Evolutionary conservation across 2,113 vertebrate species (phyloP), one percentile per base, ranked within the genome.

Genomic region (Otocyon megalotis): DNA sequence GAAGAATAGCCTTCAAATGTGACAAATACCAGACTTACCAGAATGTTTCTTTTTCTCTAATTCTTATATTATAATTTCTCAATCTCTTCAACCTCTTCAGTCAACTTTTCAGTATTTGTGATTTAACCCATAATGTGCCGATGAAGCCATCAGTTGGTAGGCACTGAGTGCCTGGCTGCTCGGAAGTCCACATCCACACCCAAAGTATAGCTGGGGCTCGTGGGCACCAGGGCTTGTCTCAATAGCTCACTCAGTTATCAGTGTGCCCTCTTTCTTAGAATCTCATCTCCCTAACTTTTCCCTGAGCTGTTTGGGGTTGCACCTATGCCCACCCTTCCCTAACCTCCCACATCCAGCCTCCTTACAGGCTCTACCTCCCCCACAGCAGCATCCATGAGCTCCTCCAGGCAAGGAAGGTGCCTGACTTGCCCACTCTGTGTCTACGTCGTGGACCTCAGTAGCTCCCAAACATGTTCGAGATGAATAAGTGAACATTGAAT

Each of bases 261-360:
- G 2, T 10, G 24, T 13, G 28, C 37, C 12, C 43, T 79, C 35
- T 63, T 71, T 32, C 43, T 71, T 35, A 32, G 53, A 9, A 0
- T 17, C 13, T 58, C 7, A 0, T 19, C 35, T 65, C 9, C 8
- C 35, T 10, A 16, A 35, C 2, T 3, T 65, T n/a, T 82, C 14
- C n/a, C 35, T 53, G 65, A 53, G 65, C 26, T 37, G 10, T 35
- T 69, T 82, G 86, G 35, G 22, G 43, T 26, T 10, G 65, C 0
- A 9, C 10, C 20, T 24, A 54, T 0, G 8, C 3, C 12, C n/a
- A 43, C 32, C 20, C 54, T 15, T 48, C 28, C n/a, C 28, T 53
- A 0, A 1, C 12, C 28, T 48, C 48, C 28, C 26, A 9, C 9
- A 17, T 14, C 13, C 16, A 2, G 0, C 0, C 10, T 24, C 9